Evolutionary conservation across 2,113 vertebrate genomes (phyloP), one percentile per base, ranked within the genome.

Genomic region (Beaufortia kweichowensis): DNA sequence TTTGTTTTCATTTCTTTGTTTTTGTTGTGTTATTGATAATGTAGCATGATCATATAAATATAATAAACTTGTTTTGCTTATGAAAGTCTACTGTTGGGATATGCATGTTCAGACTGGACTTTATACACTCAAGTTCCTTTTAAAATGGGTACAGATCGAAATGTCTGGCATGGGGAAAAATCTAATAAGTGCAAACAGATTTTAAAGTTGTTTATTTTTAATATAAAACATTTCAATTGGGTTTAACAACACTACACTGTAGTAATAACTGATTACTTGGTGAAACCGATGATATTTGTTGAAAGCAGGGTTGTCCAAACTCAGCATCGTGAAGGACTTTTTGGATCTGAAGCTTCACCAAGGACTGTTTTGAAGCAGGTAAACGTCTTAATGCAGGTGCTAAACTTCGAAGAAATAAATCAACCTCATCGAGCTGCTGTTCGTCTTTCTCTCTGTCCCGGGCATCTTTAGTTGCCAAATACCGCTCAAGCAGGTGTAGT

Each of bases 211-310:
- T 71, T 71, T 59, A 71, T 71, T 71, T 59, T 35, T 11, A 56
- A 70, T 59, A 71, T 41, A 71, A 71, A 41, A 6, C 2, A 70
- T 19, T 56, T 71, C 69, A 59, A 59, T 33, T 71, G 69, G 69
- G 69, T 71, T 71, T 71, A 11, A 71, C 69, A 71, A 71, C 69
- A 59, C 68, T 71, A 59, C 68, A 71, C 53, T 71, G 68, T 71
- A 71, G 55, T 71, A 71, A 71, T 53, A 71, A 71, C 55, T 71
- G 69, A 59, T 71, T 71, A 59, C 55, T 71, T 12, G 31, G 69
- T n/a, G 69, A 71, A 8, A 71, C 33, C 6, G 69, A 59, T 2
- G 69, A 28, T 41, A 71, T 71, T 53, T 71, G 69, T 9, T 31
- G 33, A 59, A 71, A 71, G 69, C 69, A 23, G 8, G 69, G 53